Conservation (phyloP, 2,797 vertebrate species). For the Rhabdophis nuchalis region DNA sequence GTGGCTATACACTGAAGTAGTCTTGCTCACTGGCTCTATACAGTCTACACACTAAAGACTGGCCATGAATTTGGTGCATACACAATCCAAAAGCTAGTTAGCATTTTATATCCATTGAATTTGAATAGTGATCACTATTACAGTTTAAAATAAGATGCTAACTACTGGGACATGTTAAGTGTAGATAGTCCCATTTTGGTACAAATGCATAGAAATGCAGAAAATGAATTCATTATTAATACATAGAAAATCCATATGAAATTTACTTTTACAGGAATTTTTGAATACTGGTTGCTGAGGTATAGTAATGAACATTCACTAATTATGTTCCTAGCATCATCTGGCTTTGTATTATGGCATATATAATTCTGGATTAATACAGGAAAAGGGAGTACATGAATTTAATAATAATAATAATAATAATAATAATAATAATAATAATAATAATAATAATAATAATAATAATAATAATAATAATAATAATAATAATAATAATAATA, state of each 20-base stretch:
- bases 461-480: too few species aligned
- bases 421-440: too few species aligned
- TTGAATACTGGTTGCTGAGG: neutral
- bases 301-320: neutral
- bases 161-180: neutral
- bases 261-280: neutral
- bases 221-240: neutral
- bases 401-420: neutral
- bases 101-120: neutral
- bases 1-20: neutral
- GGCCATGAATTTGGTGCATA: neutral
- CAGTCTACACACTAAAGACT: neutral
- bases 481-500: neutral
- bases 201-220: neutral
- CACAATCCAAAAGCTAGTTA: neutral
- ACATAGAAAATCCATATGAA: neutral
- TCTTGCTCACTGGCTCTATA: neutral
- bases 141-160: neutral
- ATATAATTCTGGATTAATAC: neutral
- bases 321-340: neutral
- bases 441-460: too few species aligned
- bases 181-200: neutral
- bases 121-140: neutral
- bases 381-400: neutral
- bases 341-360: neutral